Conservation (phyloP, 2,797 vertebrate species). For the Pelobates cultripes region DNA sequence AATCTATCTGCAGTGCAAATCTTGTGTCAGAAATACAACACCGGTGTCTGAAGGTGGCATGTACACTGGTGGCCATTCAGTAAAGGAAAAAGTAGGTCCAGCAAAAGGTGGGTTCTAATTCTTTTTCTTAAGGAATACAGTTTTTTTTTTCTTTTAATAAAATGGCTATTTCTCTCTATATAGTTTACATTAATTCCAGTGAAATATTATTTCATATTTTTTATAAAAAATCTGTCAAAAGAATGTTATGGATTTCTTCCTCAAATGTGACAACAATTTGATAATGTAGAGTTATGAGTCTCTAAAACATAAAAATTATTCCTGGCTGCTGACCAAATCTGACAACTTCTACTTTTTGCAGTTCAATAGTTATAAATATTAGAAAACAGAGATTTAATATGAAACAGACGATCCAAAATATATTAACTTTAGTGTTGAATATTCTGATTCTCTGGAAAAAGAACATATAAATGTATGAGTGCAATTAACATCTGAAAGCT, state of each 20-base stretch:
- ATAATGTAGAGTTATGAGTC: conserved; percentile 30
- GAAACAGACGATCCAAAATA: conserved; percentile 18
- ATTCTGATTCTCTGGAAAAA: background rate
- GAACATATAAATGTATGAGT: too few relatives aligned
- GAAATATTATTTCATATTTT: conserved; percentile 7
- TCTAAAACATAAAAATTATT: conserved; percentile 23
- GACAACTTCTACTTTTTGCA: conserved; percentile 24
- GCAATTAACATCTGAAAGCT: too few relatives aligned
- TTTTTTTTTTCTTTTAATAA: conserved; percentile 15
- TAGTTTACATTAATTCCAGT: conserved; percentile 6
- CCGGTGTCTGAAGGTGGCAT: too few relatives aligned
- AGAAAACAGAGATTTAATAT: conserved; percentile 31
- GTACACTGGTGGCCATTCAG: too few relatives aligned
- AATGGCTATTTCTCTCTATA: background rate
- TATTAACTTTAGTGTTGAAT: conserved; percentile 26
- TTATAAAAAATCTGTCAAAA: conserved; percentile 25
- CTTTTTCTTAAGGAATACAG: too few relatives aligned
- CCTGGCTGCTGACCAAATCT: conserved; percentile 39
- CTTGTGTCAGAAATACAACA: too few relatives aligned
- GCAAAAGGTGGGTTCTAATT: too few relatives aligned
- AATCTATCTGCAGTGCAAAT: too few relatives aligned
- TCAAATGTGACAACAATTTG: conserved; percentile 28
- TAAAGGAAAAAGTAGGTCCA: too few relatives aligned
- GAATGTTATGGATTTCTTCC: conserved; percentile 38
- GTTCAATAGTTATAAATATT: conserved; percentile 38